Conservation (phyloP, 1,140 invertebrate genomes). For the Lepeophtheirus salmonis region DNA sequence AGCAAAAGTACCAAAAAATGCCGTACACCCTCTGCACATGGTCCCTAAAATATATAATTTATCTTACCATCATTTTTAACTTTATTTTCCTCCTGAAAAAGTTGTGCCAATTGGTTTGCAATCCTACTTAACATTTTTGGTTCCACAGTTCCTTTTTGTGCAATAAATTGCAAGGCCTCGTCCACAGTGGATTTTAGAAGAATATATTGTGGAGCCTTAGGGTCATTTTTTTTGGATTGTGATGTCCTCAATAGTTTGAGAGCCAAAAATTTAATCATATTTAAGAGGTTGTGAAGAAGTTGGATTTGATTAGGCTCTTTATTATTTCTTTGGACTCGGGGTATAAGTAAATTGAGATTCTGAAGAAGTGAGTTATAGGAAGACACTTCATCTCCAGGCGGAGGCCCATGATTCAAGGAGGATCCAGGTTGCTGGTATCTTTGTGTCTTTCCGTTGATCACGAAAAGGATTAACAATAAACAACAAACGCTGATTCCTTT, state of each 20-base stretch:
- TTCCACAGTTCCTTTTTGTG: not conserved
- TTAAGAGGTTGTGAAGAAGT: not conserved
- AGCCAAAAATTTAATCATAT: not conserved
- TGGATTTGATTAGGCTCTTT: not conserved
- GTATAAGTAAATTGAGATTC: not conserved
- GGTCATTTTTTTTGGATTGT: not conserved
- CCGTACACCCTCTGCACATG: too few relatives aligned
- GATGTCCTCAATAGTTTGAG: not conserved
- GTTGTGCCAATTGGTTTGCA: not conserved
- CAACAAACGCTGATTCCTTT: not conserved
- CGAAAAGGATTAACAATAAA: not conserved
- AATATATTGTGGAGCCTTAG: not conserved
- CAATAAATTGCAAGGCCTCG: not conserved
- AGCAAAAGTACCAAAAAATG: too few relatives aligned
- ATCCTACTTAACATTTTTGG: not conserved
- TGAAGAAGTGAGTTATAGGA: not conserved
- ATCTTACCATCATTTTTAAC: not conserved
- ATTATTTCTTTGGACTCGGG: not conserved
- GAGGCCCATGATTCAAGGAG: too few relatives aligned
- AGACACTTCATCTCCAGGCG: not conserved
- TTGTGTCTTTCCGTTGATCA: not conserved
- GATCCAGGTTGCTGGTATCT: not conserved
- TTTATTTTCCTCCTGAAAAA: not conserved
- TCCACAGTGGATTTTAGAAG: not conserved
- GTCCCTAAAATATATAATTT: not conserved